Conservation (phyloP, 2,888 invertebrate species). For the Ichneumoninae sp. region DNA sequence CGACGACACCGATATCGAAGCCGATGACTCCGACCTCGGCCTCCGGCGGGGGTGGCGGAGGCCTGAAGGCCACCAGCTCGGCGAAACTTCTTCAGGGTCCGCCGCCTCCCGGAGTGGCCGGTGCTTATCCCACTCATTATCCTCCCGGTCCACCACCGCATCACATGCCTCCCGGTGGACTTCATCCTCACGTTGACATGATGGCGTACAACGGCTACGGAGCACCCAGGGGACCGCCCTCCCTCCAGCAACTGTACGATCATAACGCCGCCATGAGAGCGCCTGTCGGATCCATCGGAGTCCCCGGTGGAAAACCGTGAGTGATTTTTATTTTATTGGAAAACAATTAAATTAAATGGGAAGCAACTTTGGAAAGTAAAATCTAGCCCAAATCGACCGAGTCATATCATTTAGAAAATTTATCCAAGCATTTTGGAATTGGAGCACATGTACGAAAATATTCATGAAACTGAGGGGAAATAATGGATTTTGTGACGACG, state of each 20-base stretch:
- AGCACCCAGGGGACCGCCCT: constrained; percentile 86
- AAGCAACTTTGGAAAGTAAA: not conserved
- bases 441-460: too few relatives aligned
- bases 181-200: constrained; percentile 88
- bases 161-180: constrained; percentile 86
- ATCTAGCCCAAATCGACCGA: not conserved
- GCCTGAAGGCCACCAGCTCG: constrained; percentile 82
- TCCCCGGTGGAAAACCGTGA: constrained; percentile 94
- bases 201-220: constrained; percentile 88
- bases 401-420: not conserved
- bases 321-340: constrained; percentile 81
- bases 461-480: too few relatives aligned
- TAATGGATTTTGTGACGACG: too few relatives aligned
- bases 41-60: constrained; percentile 83
- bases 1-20: constrained; percentile 95
- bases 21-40: constrained; percentile 93
- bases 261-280: constrained; percentile 89
- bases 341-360: not conserved
- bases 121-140: constrained; percentile 82
- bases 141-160: constrained; percentile 87
- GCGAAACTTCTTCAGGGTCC: constrained; percentile 84
- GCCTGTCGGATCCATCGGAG: constrained; percentile 87
- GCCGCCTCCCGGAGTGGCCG: constrained; percentile 82
- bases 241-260: constrained; percentile 87
- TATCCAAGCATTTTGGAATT: not conserved